Percentiles rank a stretch among this genome's conserved stretches.
Evolutionary conservation across 2,113 vertebrate genomes (phyloP).

Genomic region (Ceyx margarethae): DNA sequence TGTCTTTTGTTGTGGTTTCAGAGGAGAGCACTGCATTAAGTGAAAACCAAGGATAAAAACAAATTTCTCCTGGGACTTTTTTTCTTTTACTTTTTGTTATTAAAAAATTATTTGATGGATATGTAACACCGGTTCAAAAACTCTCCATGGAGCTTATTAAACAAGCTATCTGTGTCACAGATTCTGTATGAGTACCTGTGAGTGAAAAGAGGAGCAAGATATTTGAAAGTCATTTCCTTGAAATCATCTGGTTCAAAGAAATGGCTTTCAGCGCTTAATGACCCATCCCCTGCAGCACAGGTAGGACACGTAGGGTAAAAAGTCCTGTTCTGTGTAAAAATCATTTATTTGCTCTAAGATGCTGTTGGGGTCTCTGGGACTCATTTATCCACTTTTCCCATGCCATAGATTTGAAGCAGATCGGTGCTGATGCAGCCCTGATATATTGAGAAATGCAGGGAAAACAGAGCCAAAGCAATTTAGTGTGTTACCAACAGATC

Average conservation of each 20-base stretch:
- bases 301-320: neutral
- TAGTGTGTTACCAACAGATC: neutral
- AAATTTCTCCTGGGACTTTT: neutral
- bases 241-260: conserved; percentile 6
- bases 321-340: neutral
- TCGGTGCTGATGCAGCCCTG: neutral
- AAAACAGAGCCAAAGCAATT: conserved; percentile 28
- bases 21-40: neutral
- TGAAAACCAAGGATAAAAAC: neutral
- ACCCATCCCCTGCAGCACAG: neutral
- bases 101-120: neutral
- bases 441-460: neutral
- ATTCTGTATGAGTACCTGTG: neutral
- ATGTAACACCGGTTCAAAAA: neutral
- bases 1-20: neutral
- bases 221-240: conserved; percentile 40
- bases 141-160: conserved; percentile 32
- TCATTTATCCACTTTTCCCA: neutral
- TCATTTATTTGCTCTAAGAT: neutral
- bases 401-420: neutral
- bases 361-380: neutral
- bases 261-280: neutral
- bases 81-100: neutral
- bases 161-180: neutral
- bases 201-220: neutral